A percentile compares a stretch with the other conserved stretches of the same genome.
Conservation (phyloP, 1,140 invertebrate species). For the Batillaria attramentaria region DNA sequence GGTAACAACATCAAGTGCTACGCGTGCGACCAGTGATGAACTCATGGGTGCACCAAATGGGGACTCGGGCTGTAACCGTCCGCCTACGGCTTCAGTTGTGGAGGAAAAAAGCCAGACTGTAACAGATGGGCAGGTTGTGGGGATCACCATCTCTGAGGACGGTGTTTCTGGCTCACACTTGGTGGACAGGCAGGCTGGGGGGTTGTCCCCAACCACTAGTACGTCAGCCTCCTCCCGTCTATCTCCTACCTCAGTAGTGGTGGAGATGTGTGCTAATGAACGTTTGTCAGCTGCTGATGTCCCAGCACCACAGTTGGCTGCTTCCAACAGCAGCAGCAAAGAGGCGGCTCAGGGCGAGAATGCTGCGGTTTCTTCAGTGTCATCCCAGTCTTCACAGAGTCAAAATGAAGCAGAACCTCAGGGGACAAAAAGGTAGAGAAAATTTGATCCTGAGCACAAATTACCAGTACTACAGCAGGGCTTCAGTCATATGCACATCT, state of each 20-base stretch:
- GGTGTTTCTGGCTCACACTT: slow-evolving; percentile 1
- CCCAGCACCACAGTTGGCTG: neutral
- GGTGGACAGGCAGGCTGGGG: neutral
- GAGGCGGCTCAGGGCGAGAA: neutral
- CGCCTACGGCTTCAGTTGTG: neutral
- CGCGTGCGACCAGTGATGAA: no score
- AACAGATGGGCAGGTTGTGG: neutral
- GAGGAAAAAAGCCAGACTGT: neutral
- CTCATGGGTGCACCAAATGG: slow-evolving; percentile 4
- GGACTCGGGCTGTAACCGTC: neutral
- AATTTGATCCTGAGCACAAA: no score
- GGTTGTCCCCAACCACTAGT: neutral
- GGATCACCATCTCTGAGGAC: slow-evolving; percentile 7
- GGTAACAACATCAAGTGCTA: no score
- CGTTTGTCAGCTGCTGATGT: slow-evolving; percentile 2
- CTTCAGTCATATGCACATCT: neutral
- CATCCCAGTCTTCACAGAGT: neutral
- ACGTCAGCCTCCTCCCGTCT: neutral
- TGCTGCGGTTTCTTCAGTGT: no score
- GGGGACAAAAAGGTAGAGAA: slow-evolving; percentile 27
- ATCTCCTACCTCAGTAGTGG: slow-evolving; percentile 11
- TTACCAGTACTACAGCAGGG: neutral
- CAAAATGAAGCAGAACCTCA: neutral
- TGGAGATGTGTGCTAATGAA: slow-evolving; percentile 22
- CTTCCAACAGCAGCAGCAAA: neutral